These are phyloP conservation scores for Rhorus exstirpatorius DNA, from an alignment of 2,888 invertebrate species.

Conservation along the genomic window DNA sequence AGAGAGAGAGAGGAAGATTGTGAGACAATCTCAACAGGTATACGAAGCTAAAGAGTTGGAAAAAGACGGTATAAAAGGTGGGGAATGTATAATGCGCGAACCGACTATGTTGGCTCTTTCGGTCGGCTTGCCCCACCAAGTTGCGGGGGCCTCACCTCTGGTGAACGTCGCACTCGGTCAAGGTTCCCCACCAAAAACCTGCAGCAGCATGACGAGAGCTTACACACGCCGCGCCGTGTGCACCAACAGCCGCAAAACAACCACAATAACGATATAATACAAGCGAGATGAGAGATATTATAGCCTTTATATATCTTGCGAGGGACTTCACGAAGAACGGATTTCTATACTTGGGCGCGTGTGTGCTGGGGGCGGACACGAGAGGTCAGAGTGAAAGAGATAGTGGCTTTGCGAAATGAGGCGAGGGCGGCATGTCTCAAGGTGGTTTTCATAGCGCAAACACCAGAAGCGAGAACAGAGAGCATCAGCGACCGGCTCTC, in stretches of 20 bases:
- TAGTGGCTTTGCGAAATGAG: conserved; percentile 3
- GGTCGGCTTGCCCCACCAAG: too few species aligned
- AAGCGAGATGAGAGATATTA: too few species aligned
- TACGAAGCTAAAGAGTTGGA: conserved; percentile 55
- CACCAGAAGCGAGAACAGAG: conserved; percentile 44
- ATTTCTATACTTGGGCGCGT: conserved; percentile 80
- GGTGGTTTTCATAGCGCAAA: conserved; percentile 35
- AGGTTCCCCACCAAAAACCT: conserved; percentile 83
- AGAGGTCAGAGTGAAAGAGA: conserved; percentile 27
- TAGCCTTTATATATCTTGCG: conserved; percentile 31
- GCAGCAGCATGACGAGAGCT: conserved; percentile 58
- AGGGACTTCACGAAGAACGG: conserved; percentile 76
- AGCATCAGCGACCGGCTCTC: conserved; percentile 19
- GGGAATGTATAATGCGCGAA: background rate
- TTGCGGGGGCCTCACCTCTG: conserved; percentile 54
- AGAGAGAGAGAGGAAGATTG: conserved; percentile 52
- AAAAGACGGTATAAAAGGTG: conserved; percentile 15
- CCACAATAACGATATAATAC: conserved; percentile 32
- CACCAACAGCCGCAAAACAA: conserved; percentile 48
- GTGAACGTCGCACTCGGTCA: conserved; percentile 84
- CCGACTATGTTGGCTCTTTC: conserved; percentile 6
- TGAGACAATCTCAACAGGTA: conserved; percentile 75
- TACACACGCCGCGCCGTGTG: background rate
- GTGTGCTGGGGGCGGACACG: conserved; percentile 53
- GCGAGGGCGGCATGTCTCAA: conserved; percentile 51